phyloP scores from a whole-genome alignment of 2,888 invertebrate genomes.

The Agonopterix arenella region DNA sequence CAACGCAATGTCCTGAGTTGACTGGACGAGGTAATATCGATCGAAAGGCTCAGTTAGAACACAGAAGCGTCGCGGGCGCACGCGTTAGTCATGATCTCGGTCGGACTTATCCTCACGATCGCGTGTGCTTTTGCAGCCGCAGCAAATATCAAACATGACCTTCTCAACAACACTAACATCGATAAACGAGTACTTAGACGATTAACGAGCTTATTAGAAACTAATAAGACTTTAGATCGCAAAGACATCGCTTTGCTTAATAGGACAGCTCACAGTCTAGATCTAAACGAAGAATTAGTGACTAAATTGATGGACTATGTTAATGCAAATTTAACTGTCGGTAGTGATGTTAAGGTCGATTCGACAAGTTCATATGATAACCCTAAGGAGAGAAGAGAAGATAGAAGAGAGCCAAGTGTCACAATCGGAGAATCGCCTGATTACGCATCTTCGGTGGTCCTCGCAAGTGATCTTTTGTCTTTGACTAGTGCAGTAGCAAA shows the following conservation, averaged over 20 bases:
- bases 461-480: constrained; percentile 67
- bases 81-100: constrained; percentile 44
- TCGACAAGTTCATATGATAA: neutral
- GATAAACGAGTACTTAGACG: constrained; percentile 38
- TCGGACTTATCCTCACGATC: constrained; percentile 41
- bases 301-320: constrained; percentile 38
- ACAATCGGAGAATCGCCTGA: constrained; percentile 62
- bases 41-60: constrained; percentile 37
- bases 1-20: too few species aligned
- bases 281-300: constrained; percentile 42
- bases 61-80: constrained; percentile 56
- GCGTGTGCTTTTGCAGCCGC: constrained; percentile 44
- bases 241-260: constrained; percentile 39
- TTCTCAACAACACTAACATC: constrained; percentile 34
- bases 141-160: constrained; percentile 19
- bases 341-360: neutral
- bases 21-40: neutral
- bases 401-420: constrained; percentile 29
- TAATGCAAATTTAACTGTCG: constrained; percentile 11
- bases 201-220: constrained; percentile 33
- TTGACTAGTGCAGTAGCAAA: constrained; percentile 65
- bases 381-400: constrained; percentile 22
- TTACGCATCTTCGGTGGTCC: constrained; percentile 65
- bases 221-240: constrained; percentile 37
- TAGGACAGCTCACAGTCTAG: constrained; percentile 39